These are phyloP conservation scores for Orthosia incerta DNA, from an alignment of 2,888 invertebrate genomes.

Conservation along the genomic window DNA sequence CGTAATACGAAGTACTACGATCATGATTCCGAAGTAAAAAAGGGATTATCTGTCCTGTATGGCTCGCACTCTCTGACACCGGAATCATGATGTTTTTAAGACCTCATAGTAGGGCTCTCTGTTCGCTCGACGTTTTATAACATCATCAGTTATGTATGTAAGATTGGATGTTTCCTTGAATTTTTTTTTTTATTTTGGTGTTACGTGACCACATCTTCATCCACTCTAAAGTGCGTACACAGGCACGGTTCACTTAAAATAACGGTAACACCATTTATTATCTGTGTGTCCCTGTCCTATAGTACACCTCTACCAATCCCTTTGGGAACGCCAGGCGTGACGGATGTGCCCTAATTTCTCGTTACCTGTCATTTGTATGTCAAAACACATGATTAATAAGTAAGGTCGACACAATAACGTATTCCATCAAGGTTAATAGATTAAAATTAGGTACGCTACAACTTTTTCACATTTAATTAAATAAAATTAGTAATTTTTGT, in stretches of 20 bases:
- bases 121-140: no score
- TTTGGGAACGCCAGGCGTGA: slow-evolving; percentile 29
- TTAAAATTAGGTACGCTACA: background rate
- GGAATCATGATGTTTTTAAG: no score
- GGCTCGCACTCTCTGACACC: no score
- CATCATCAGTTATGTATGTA: no score
- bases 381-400: slow-evolving; percentile 26
- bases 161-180: no score
- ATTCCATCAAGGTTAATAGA: slow-evolving; percentile 16
- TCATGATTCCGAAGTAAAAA: no score
- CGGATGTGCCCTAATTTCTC: slow-evolving; percentile 32
- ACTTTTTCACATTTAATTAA: background rate
- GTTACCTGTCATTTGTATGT: slow-evolving; percentile 25
- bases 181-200: no score
- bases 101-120: no score
- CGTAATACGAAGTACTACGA: no score
- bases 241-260: background rate
- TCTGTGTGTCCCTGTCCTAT: background rate
- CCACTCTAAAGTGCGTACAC: no score
- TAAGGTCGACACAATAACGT: slow-evolving; percentile 31
- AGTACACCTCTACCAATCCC: slow-evolving; percentile 13
- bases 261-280: slow-evolving; percentile 4
- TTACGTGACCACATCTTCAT: no score
- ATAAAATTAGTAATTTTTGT: background rate
- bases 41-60: no score